Conservation (phyloP, 1,140 invertebrate genomes). For the Carposina sasakii region DNA sequence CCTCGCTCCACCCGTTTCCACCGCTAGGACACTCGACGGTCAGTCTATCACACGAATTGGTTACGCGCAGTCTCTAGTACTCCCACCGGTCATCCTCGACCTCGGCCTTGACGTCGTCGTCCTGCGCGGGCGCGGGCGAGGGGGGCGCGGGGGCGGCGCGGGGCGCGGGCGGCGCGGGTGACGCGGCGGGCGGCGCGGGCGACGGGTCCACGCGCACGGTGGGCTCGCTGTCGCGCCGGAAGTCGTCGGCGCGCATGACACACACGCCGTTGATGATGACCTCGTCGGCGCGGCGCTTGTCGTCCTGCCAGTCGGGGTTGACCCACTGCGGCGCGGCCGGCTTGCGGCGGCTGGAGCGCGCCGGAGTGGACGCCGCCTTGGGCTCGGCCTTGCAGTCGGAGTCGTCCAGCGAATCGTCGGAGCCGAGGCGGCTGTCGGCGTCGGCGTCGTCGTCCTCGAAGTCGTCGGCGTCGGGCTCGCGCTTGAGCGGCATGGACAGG, state of each 20-base stretch:
- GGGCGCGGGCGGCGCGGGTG: slow-evolving; percentile 54
- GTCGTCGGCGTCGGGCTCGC: slow-evolving; percentile 82
- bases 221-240: slow-evolving; percentile 77
- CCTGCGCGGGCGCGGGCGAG: slow-evolving; percentile 30
- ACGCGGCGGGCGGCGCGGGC: slow-evolving; percentile 74
- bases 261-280: slow-evolving; percentile 94
- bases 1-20: slow-evolving; percentile 31
- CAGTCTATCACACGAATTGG: slow-evolving; percentile 14
- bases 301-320: slow-evolving; percentile 92
- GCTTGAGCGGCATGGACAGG: slow-evolving; percentile 85
- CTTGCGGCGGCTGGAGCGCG: slow-evolving; percentile 83
- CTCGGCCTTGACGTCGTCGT: slow-evolving; percentile 65
- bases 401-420: slow-evolving; percentile 80
- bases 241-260: slow-evolving; percentile 88
- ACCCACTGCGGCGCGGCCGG: slow-evolving; percentile 97
- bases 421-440: slow-evolving; percentile 83
- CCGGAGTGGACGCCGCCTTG: slow-evolving; percentile 60
- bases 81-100: slow-evolving; percentile 68
- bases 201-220: slow-evolving; percentile 82
- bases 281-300: slow-evolving; percentile 78
- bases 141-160: slow-evolving; percentile 30
- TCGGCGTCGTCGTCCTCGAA: slow-evolving; percentile 82
- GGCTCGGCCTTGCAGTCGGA: slow-evolving; percentile 73
- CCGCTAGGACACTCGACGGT: too few relatives aligned
- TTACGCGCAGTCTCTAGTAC: slow-evolving; percentile 41